A percentile compares a stretch with the other conserved stretches of the same genome.
Evolutionary conservation across 2,113 vertebrate species (phyloP).

Genomic region (Romanogobio albipinnatus): DNA sequence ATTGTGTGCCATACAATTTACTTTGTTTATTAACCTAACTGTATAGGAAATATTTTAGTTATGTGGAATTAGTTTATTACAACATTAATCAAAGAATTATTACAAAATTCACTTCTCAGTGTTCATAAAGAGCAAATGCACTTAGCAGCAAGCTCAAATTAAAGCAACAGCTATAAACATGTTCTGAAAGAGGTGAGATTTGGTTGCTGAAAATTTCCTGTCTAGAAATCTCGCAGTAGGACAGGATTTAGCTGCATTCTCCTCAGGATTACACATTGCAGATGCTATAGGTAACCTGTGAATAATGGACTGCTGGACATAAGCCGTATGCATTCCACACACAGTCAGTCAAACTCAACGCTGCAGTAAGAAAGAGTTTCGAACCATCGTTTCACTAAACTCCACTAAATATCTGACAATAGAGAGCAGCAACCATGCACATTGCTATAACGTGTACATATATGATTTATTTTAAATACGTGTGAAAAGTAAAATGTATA

Average conservation of each 20-base stretch:
- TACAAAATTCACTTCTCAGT: neutral
- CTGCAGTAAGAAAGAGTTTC: neutral
- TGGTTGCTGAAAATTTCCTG: neutral
- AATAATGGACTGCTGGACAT: neutral
- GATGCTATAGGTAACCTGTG: neutral
- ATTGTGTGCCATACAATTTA: neutral
- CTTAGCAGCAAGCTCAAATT: neutral
- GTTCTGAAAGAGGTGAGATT: neutral
- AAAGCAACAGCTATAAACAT: neutral
- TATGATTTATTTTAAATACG: neutral
- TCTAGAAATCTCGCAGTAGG: conserved; percentile 1
- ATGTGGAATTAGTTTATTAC: neutral
- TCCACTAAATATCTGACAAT: neutral
- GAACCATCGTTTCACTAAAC: neutral
- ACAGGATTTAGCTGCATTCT: conserved; percentile 11
- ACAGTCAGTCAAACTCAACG: neutral
- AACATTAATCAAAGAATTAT: neutral
- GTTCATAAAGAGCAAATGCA: neutral
- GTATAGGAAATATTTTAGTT: neutral
- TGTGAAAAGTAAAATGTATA: neutral
- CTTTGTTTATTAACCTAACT: neutral
- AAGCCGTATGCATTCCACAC: neutral
- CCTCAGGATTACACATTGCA: neutral
- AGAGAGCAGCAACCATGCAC: neutral
- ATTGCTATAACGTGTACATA: neutral